phyloP scores from a whole-genome alignment of 2,113 vertebrate genomes.

The Lasiurus cinereus region DNA sequence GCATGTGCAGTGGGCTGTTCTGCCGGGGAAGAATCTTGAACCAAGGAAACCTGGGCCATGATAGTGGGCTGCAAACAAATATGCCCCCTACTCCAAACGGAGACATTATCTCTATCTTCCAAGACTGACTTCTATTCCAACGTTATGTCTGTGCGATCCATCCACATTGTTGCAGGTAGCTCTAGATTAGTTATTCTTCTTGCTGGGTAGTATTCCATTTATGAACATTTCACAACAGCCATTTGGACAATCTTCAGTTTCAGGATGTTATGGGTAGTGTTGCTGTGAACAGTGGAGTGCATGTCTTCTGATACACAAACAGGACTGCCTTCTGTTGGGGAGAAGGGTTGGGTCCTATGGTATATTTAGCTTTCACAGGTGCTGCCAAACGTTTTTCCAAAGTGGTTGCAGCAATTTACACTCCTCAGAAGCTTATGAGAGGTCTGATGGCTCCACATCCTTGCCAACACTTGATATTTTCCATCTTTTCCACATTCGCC shows the following conservation, averaged over 20 bases:
- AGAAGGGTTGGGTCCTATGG: neutral
- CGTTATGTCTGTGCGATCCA: neutral
- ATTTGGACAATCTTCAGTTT: neutral
- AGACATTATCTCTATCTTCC: neutral
- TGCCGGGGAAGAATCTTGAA: neutral
- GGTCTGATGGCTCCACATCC: neutral
- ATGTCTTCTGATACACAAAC: neutral
- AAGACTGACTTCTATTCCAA: neutral
- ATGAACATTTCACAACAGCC: neutral
- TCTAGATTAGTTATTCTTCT: neutral
- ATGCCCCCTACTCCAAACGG: neutral
- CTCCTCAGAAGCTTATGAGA: neutral
- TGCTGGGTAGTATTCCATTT: neutral
- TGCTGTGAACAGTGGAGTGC: neutral
- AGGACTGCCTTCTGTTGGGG: neutral
- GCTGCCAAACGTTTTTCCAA: neutral
- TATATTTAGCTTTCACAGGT: neutral
- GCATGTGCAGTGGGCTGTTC: neutral
- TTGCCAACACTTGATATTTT: conserved; percentile 51
- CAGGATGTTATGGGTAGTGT: neutral
- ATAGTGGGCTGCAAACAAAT: neutral
- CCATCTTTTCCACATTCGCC: conserved; percentile 27
- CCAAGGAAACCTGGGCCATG: neutral
- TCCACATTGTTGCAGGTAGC: neutral
- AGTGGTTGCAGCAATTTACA: neutral